Conservation (phyloP, 2,113 vertebrate species). For the Oreochromis niloticus region DNA sequence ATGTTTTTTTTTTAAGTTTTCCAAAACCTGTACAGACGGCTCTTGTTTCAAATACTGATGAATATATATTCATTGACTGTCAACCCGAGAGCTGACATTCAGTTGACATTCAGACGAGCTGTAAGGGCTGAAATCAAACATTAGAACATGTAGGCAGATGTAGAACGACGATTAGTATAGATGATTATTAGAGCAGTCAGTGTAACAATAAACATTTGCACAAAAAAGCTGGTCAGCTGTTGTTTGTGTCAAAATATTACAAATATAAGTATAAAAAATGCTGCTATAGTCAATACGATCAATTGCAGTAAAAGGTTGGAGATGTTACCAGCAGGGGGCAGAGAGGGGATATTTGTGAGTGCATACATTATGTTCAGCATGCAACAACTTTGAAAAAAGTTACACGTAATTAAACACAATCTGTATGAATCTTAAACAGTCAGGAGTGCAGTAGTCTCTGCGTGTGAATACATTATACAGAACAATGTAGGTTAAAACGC, state of each 20-base stretch:
- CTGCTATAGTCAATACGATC: rapidly evolving
- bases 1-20: rapidly evolving
- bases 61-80: neutral
- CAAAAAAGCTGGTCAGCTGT: neutral
- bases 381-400: too few relatives aligned
- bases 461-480: neutral
- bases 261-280: neutral
- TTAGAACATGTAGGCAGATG: neutral
- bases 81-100: neutral
- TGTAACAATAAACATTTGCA: neutral
- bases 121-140: neutral
- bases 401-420: too few relatives aligned
- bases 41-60: neutral
- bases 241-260: neutral
- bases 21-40: neutral
- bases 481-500: rapidly evolving
- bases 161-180: rapidly evolving
- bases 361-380: neutral
- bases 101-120: neutral
- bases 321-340: neutral
- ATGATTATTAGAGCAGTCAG: neutral
- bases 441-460: neutral
- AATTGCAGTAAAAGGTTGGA: neutral
- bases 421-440: neutral
- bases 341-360: rapidly evolving